Conservation (phyloP, 2,888 invertebrate genomes). For the Trissolcus japonicus region DNA sequence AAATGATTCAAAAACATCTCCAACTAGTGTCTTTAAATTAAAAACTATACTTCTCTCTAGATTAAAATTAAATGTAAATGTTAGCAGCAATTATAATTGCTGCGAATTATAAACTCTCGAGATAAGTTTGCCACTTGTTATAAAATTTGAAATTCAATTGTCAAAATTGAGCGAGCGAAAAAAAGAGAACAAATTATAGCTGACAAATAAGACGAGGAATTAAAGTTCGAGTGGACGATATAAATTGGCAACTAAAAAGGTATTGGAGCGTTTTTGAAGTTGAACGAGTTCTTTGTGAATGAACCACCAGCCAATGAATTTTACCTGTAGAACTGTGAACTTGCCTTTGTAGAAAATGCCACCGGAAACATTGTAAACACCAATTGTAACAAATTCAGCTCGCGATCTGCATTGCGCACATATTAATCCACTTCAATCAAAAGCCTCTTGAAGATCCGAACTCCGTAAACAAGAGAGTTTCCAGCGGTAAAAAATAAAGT, state of each 20-base stretch:
- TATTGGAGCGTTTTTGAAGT: background rate
- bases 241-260: background rate
- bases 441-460: slow-evolving; percentile 18
- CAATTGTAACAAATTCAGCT: slow-evolving; percentile 24
- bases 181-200: too few species aligned
- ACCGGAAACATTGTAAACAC: slow-evolving; percentile 7
- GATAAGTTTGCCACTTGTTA: too few species aligned
- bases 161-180: too few species aligned
- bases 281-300: background rate
- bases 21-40: too few species aligned
- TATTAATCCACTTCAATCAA: slow-evolving; percentile 39
- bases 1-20: too few species aligned
- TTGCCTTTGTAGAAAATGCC: background rate
- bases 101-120: too few species aligned
- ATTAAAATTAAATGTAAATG: too few species aligned
- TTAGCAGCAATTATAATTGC: too few species aligned
- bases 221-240: too few species aligned
- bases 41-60: too few species aligned
- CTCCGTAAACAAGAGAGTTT: slow-evolving; percentile 1
- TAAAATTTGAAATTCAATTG: too few species aligned
- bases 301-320: slow-evolving; percentile 5
- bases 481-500: background rate
- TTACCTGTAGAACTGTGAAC: background rate
- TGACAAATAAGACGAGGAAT: too few species aligned
- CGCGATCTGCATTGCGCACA: slow-evolving; percentile 13